These are phyloP conservation scores for Taeniopygia guttata DNA, from an alignment of 2,797 vertebrate species.

Conservation along the genomic window DNA sequence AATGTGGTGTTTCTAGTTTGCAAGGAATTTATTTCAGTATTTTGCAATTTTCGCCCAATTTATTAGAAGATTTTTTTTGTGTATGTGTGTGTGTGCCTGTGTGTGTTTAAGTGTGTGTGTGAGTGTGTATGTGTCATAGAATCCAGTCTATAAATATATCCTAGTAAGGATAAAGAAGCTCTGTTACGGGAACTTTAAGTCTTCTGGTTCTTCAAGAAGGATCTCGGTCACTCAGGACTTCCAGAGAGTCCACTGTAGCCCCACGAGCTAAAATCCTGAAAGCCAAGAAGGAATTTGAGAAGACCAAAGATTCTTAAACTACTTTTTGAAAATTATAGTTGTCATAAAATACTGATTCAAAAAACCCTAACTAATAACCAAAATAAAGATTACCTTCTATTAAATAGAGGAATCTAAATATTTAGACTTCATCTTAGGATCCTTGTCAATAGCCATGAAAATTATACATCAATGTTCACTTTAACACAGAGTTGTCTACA, in stretches of 20 bases:
- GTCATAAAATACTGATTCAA: not conserved
- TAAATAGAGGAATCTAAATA: not conserved
- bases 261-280: not conserved
- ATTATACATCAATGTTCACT: not conserved
- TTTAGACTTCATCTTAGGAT: not conserved
- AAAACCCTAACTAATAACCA: accelerated
- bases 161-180: not conserved
- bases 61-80: not conserved
- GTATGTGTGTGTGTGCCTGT: not conserved
- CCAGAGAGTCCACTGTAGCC: not conserved
- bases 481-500: not conserved
- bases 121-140: not conserved
- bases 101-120: not conserved
- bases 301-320: not conserved
- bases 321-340: not conserved
- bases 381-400: not conserved
- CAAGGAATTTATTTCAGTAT: not conserved
- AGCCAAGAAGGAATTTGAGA: not conserved
- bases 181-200: not conserved
- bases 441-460: not conserved
- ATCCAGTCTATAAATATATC: not conserved
- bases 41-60: not conserved
- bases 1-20: not conserved
- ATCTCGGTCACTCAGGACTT: not conserved
- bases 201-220: not conserved